These are phyloP conservation scores for Hassar affinis DNA, from an alignment of 2,113 vertebrate species.

Conservation along the genomic window DNA sequence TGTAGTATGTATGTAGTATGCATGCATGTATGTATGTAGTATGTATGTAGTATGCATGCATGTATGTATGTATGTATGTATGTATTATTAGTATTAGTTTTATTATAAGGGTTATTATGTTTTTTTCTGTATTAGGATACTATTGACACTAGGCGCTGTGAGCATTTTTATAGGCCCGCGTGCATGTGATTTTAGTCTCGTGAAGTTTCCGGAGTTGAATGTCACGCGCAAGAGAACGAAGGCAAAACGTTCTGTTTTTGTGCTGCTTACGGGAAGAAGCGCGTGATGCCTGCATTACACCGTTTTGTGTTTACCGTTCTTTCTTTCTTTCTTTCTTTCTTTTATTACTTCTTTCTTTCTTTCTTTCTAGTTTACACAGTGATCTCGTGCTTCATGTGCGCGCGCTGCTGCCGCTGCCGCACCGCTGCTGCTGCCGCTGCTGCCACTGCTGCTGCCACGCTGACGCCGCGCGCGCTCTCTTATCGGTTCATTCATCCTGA, in stretches of 20 bases:
- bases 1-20: too few species aligned
- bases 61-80: neutral
- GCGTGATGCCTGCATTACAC: neutral
- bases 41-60: constrained; percentile 41
- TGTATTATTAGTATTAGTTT: neutral
- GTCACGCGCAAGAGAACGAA: neutral
- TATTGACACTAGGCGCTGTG: too few species aligned
- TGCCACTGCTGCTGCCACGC: neutral
- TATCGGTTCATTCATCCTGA: constrained; percentile 42
- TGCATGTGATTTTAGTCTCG: neutral
- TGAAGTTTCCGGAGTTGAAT: neutral
- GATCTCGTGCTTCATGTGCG: neutral
- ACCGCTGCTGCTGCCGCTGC: neutral
- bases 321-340: neutral
- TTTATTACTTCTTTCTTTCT: neutral
- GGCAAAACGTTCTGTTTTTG: neutral
- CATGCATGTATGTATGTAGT: too few species aligned
- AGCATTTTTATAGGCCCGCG: neutral
- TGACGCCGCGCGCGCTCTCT: neutral
- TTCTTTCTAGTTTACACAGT: neutral
- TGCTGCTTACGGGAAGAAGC: neutral
- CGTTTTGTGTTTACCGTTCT: neutral
- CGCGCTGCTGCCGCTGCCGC: neutral
- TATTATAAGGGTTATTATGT: neutral
- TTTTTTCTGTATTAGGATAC: too few species aligned